These are phyloP conservation scores for Caretta caretta DNA, from an alignment of 2,113 vertebrate species.

Conservation along the genomic window DNA sequence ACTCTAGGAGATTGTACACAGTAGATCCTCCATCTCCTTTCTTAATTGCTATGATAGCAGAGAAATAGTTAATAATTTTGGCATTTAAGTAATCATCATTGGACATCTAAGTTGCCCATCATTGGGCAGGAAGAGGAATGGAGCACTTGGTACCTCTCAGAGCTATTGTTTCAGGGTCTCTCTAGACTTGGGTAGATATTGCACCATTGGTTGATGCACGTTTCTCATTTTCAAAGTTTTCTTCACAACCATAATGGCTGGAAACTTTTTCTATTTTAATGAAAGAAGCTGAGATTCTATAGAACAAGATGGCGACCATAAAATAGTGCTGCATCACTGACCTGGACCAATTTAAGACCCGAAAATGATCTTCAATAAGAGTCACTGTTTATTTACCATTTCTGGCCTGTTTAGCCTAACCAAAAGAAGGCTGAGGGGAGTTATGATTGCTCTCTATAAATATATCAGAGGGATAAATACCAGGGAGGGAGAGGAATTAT, in stretches of 20 bases:
- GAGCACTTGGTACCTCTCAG: neutral
- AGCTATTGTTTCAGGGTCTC: neutral
- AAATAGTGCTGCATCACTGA: neutral
- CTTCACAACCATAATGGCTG: neutral
- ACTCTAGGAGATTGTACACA: neutral
- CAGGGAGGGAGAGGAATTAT: too few species aligned
- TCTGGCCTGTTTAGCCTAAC: neutral
- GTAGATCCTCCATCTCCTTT: neutral
- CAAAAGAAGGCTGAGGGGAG: too few species aligned
- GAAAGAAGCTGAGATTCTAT: neutral
- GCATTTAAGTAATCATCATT: neutral
- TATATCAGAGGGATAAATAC: too few species aligned
- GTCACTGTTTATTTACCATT: neutral
- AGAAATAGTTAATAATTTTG: neutral
- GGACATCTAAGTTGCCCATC: neutral
- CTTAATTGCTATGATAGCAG: neutral
- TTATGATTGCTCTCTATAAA: too few species aligned
- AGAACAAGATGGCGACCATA: neutral
- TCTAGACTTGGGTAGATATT: neutral
- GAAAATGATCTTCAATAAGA: neutral
- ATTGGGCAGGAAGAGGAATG: neutral
- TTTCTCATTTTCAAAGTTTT: neutral
- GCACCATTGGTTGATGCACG: neutral
- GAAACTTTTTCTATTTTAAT: neutral
- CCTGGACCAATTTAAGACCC: neutral